Conservation (phyloP, 2,797 vertebrate genomes). For the Artibeus jamaicensis region DNA sequence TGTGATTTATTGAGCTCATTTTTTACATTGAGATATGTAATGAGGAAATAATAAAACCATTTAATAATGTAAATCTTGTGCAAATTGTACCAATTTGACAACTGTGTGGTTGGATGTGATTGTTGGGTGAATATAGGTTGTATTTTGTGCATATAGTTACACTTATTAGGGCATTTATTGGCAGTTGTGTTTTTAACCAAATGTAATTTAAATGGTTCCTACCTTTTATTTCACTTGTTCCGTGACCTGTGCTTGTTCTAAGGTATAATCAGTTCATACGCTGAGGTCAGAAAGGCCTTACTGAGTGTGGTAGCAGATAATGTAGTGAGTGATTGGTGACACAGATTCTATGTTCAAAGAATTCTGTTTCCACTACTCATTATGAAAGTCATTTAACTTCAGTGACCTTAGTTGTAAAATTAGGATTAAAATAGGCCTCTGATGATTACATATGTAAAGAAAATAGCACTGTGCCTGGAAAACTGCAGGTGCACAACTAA, state of each 20-base stretch:
- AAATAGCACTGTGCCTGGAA: neutral
- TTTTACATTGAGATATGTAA: neutral
- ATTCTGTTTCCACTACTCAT: neutral
- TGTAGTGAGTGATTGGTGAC: neutral
- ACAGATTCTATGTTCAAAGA: neutral
- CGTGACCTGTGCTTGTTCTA: neutral
- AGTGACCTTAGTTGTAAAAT: neutral
- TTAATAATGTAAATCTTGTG: neutral
- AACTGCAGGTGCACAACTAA: neutral
- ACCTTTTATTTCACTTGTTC: neutral
- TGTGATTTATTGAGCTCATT: constrained; percentile 3
- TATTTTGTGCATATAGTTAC: neutral
- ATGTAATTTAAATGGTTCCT: neutral
- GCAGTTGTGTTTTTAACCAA: neutral
- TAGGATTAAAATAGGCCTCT: neutral
- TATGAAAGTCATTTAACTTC: neutral
- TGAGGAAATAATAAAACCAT: neutral
- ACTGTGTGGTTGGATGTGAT: neutral
- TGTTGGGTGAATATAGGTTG: neutral
- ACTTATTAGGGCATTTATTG: neutral
- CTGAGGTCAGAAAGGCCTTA: neutral
- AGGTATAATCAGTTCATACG: neutral
- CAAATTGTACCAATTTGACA: neutral
- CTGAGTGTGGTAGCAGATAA: neutral
- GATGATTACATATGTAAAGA: neutral